Percentiles rank a stretch among this genome's conserved stretches.
These are phyloP conservation scores for Meteorus cinctellus DNA, from an alignment of 2,888 invertebrate species.

Conservation along the genomic window DNA sequence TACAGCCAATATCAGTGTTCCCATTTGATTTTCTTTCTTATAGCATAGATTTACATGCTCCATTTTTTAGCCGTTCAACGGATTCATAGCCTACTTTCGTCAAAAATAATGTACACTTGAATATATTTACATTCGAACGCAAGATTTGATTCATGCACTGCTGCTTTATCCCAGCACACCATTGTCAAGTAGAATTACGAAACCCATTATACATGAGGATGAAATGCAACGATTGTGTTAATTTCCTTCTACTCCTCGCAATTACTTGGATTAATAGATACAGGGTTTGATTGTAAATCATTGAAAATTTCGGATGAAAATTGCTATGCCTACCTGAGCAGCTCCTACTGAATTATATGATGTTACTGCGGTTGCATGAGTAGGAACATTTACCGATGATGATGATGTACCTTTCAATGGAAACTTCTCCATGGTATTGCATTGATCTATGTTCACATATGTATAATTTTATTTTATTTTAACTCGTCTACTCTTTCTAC, in stretches of 20 bases:
- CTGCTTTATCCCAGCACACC: too few relatives aligned
- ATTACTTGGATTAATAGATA: background rate
- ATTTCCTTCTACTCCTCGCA: too few relatives aligned
- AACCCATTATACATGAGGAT: too few relatives aligned
- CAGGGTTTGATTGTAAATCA: background rate
- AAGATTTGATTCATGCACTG: too few relatives aligned
- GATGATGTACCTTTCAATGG: conserved; percentile 77
- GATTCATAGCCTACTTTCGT: background rate
- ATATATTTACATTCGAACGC: too few relatives aligned
- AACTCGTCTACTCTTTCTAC: background rate
- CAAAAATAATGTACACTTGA: background rate
- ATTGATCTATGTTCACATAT: conserved; percentile 59
- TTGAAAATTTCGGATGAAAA: background rate
- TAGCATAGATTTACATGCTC: background rate
- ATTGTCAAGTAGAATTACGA: too few relatives aligned
- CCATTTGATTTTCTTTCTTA: background rate
- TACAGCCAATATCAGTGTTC: conserved; percentile 16
- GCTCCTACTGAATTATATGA: conserved; percentile 69
- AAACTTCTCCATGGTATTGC: conserved; percentile 81
- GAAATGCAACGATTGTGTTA: too few relatives aligned
- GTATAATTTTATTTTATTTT: conserved; percentile 25
- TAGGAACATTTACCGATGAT: conserved; percentile 61
- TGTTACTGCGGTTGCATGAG: conserved; percentile 65
- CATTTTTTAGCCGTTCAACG: background rate
- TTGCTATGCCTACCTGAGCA: conserved; percentile 67